Evolutionary conservation across 1,140 invertebrate species (phyloP), one percentile per base, ranked within the genome.

Genomic region (Tribolium madens): DNA sequence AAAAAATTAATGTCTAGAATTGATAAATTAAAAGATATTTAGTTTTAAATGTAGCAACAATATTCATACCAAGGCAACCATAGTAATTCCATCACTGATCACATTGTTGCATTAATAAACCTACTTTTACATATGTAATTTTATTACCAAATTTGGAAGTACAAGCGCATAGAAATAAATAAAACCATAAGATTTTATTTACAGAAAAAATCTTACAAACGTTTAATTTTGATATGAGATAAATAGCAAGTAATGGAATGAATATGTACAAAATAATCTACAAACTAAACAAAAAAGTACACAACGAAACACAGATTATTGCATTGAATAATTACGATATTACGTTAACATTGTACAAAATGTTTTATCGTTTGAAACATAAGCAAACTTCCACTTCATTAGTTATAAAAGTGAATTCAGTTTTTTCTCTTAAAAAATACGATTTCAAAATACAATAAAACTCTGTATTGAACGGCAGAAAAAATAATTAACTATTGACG

Each of bases 201-300:
- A 64, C 57, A 64, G 31, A 18, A 64, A 64, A 64, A 64, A 64
- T 64, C 9, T 33, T 64, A 64, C 26, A 64, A 33, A 64, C 2
- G 26, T 13, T 6, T 57, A n/a, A 17, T n/a, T 17, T 64, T 64
- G 57, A 64, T 64, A 64, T 64, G 21, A 64, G n/a, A 64, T 64
- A 64, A 64, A 33, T 64, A 33, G 21, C 36, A 42, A 42, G 12
- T 14, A 64, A 64, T 64, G 57, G 57, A 64, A 64, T 64, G 57
- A 64, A 64, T 64, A 64, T 64, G 31, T 64, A 64, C 57, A 64
- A 64, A 64, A 64, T 33, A 64, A 64, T 33, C 21, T 64, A 64
- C 52, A 21, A 9, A 57, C 52, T 64, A 64, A 64, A 13, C 13
- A 64, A 64, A 64, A 12, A 33, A 64, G 57, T 36, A 64, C 21